These are phyloP conservation scores for Allygus modestus DNA, from an alignment of 2,888 invertebrate species.

Conservation along the genomic window DNA sequence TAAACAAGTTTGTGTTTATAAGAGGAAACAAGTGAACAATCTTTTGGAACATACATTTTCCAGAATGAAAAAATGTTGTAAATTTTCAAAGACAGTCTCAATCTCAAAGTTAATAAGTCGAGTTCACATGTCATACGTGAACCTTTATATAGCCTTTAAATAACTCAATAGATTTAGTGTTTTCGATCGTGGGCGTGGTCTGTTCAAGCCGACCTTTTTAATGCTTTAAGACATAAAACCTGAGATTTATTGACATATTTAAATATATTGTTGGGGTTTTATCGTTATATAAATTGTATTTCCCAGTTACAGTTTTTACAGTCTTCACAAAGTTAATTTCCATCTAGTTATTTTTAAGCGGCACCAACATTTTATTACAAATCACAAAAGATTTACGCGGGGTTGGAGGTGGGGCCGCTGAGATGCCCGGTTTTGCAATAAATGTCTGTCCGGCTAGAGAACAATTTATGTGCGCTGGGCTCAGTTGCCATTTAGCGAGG, in stretches of 20 bases:
- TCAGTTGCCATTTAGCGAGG: conserved; percentile 51
- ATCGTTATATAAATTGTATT: conserved; percentile 54
- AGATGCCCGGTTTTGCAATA: conserved; percentile 47
- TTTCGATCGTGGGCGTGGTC: not conserved
- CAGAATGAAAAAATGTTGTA: too few relatives aligned
- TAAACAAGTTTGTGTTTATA: too few relatives aligned
- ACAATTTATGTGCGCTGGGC: conserved; percentile 48
- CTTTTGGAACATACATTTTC: too few relatives aligned
- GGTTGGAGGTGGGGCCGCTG: conserved; percentile 31
- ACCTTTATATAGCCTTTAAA: too few relatives aligned
- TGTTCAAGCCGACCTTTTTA: not conserved
- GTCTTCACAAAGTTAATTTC: conserved; percentile 56
- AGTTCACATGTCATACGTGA: too few relatives aligned
- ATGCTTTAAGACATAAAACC: not conserved
- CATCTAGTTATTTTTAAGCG: conserved; percentile 43
- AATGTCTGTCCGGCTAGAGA: conserved; percentile 55
- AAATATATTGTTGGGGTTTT: conserved; percentile 47
- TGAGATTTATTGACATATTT: conserved; percentile 46
- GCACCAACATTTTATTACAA: conserved; percentile 56
- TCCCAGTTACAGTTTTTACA: conserved; percentile 33
- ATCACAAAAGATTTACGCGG: conserved; percentile 42
- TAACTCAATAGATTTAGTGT: not conserved
- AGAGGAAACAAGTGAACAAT: too few relatives aligned
- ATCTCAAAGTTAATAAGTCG: too few relatives aligned
- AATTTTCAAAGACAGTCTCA: too few relatives aligned